Conservation (phyloP, 2,113 vertebrate genomes). For the Terrapene triunguis region DNA sequence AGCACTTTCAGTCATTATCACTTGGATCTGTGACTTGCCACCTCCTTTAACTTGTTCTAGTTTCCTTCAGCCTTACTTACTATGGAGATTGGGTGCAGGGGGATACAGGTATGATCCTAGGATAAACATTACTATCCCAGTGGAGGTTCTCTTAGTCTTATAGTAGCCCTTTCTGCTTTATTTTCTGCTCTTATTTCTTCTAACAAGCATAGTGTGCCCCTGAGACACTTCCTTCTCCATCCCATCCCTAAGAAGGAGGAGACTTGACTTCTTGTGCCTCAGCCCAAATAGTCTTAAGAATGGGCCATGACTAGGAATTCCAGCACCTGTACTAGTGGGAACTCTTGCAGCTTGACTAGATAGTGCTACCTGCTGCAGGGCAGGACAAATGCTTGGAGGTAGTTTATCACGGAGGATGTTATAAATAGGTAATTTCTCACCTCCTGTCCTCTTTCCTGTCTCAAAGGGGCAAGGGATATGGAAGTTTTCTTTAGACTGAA, state of each 20-base stretch:
- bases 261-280: background rate
- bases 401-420: background rate
- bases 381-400: constrained; percentile 1
- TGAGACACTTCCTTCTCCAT: background rate
- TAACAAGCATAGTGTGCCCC: constrained; percentile 20
- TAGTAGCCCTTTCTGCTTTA: background rate
- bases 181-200: background rate
- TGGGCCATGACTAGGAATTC: background rate
- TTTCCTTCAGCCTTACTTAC: background rate
- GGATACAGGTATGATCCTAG: background rate
- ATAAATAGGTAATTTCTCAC: background rate
- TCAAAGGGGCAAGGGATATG: background rate
- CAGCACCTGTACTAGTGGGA: background rate
- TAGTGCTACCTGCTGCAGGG: background rate
- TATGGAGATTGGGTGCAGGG: background rate
- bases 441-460: constrained; percentile 23
- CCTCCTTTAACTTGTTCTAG: background rate
- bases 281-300: background rate
- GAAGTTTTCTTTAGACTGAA: background rate
- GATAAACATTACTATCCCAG: background rate
- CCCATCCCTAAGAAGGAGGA: background rate
- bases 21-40: background rate
- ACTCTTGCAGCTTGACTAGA: background rate
- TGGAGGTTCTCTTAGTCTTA: background rate
- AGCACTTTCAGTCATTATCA: background rate